Conservation (phyloP, 2,888 invertebrate species). For the Elysia crispata region DNA sequence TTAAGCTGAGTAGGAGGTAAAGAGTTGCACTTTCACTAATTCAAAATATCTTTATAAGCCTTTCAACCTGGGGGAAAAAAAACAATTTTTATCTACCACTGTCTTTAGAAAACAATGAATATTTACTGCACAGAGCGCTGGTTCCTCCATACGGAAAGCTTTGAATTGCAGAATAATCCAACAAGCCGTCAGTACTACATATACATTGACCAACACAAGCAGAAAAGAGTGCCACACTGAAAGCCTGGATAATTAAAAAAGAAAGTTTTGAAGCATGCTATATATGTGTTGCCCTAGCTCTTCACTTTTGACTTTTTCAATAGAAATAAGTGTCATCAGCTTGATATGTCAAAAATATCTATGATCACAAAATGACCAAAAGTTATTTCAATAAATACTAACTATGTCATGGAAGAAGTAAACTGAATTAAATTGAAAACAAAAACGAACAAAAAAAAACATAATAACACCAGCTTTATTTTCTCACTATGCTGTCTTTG, state of each 20-base stretch:
- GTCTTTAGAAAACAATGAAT: no score
- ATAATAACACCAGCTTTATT: background rate
- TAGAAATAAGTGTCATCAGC: background rate
- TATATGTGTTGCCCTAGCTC: background rate
- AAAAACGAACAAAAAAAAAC: no score
- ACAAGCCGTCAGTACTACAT: conserved; percentile 66
- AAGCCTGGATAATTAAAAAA: conserved; percentile 59
- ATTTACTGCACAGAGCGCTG: conserved; percentile 44
- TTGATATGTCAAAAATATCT: no score
- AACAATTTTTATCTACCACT: no score
- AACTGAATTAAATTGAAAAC: background rate
- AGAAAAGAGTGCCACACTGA: conserved; percentile 66
- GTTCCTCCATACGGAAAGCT: conserved; percentile 66
- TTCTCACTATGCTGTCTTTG: background rate
- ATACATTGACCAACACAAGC: conserved; percentile 64
- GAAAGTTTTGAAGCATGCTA: background rate
- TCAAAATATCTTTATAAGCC: no score
- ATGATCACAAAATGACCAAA: no score
- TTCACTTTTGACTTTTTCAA: background rate
- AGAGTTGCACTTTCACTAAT: no score
- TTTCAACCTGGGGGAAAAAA: no score
- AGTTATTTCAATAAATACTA: background rate
- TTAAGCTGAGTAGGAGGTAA: no score
- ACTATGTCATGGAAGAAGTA: background rate
- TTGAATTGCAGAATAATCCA: conserved; percentile 68